Evolutionary conservation across 2,888 invertebrate genomes (phyloP).

Genomic region (Octonoba sinensis): DNA sequence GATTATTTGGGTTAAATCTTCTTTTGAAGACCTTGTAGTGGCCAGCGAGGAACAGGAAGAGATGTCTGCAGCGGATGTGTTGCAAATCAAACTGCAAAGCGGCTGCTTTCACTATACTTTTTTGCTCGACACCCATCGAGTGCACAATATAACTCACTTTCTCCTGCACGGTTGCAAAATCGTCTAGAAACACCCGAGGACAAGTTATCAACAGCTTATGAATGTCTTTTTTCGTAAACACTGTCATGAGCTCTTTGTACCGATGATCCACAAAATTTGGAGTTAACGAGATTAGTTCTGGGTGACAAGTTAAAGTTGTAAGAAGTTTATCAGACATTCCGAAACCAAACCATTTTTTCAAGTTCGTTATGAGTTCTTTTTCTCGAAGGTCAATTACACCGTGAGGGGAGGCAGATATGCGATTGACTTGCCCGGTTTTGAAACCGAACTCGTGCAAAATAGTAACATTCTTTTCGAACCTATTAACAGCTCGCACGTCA

Average conservation of each 20-base stretch:
- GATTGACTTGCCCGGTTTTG: conserved; percentile 22
- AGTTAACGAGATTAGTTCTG: conserved; percentile 43
- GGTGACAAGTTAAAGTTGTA: conserved; percentile 27
- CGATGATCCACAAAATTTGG: conserved; percentile 26
- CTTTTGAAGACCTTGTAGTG: conserved; percentile 4
- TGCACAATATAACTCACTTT: conserved; percentile 52
- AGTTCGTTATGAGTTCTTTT: conserved; percentile 23
- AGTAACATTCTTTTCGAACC: neutral
- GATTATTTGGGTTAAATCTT: conserved; percentile 25
- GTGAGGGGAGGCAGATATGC: conserved; percentile 31
- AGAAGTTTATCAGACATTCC: conserved; percentile 25
- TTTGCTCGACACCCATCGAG: conserved; percentile 49
- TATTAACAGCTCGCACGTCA: too few relatives aligned
- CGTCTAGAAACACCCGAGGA: conserved; percentile 46
- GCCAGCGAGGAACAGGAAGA: conserved; percentile 30
- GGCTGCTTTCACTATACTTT: conserved; percentile 45
- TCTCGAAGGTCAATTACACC: conserved; percentile 9
- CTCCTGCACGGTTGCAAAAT: conserved; percentile 21
- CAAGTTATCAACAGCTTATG: conserved; percentile 42
- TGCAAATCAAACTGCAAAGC: conserved; percentile 47
- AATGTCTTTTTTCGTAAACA: conserved; percentile 51
- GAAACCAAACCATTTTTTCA: conserved; percentile 17
- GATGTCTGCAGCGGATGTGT: conserved; percentile 42
- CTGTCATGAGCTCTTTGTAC: conserved; percentile 36
- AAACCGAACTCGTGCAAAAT: conserved; percentile 25